phyloP scores from a whole-genome alignment of 1,140 invertebrate species.

The Asobara japonica region DNA sequence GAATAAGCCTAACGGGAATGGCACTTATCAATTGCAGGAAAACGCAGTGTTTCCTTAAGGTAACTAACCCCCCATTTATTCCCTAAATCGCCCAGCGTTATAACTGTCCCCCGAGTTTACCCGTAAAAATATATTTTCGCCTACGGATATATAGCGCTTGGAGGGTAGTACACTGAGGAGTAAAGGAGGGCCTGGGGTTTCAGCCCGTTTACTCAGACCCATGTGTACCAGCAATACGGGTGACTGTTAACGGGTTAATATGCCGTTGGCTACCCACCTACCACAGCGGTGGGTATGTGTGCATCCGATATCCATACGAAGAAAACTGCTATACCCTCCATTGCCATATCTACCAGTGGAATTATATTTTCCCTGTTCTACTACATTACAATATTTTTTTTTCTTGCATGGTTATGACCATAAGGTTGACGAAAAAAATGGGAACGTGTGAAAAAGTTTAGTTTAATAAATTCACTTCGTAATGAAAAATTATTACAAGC shows the following conservation, averaged over 20 bases:
- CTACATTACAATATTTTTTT: neutral
- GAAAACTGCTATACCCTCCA: neutral
- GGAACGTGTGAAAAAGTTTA: neutral
- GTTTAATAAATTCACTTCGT: neutral
- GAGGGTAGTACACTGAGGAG: neutral
- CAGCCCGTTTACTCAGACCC: neutral
- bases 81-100: too few species aligned
- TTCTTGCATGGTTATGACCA: neutral
- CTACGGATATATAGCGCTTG: neutral
- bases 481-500: neutral
- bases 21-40: too few species aligned
- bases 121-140: neutral
- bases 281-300: neutral
- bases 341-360: neutral
- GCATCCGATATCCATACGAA: neutral
- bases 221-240: neutral
- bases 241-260: neutral
- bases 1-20: too few species aligned
- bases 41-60: too few species aligned
- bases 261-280: neutral
- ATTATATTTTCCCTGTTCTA: neutral
- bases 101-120: neutral
- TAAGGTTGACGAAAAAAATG: neutral
- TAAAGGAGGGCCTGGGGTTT: neutral
- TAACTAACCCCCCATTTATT: too few species aligned